These are phyloP conservation scores for Lampris incognitus DNA, from an alignment of 2,113 vertebrate genomes.

Conservation along the genomic window DNA sequence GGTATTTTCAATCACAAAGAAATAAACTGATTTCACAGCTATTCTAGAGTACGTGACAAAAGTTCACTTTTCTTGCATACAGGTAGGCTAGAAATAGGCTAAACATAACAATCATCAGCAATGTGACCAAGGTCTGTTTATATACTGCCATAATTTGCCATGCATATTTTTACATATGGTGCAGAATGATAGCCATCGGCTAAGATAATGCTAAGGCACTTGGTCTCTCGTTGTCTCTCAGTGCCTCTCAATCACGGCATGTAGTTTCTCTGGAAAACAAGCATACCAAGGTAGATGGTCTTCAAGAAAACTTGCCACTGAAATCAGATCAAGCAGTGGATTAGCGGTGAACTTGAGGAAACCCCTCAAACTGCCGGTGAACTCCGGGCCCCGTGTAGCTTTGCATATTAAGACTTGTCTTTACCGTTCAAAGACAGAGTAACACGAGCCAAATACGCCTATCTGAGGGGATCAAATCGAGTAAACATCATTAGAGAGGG, in stretches of 20 bases:
- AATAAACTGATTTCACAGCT: background rate
- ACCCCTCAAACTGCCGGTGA: slow-evolving; percentile 66
- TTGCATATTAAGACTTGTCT: slow-evolving; percentile 43
- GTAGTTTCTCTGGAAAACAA: slow-evolving; percentile 12
- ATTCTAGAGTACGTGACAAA: too few relatives aligned
- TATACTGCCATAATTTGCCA: background rate
- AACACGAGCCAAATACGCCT: slow-evolving; percentile 11
- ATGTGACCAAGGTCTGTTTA: background rate
- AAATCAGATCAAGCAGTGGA: slow-evolving; percentile 66
- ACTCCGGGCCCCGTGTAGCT: slow-evolving; percentile 37
- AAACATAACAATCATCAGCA: background rate
- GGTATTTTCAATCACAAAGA: background rate
- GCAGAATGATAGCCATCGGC: background rate
- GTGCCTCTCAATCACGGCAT: background rate
- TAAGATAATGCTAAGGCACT: background rate
- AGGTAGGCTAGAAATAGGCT: background rate
- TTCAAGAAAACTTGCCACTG: background rate
- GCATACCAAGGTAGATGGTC: slow-evolving; percentile 13
- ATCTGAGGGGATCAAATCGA: slow-evolving; percentile 38
- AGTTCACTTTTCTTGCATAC: too few relatives aligned
- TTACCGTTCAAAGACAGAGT: slow-evolving; percentile 21
- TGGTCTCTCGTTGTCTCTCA: background rate
- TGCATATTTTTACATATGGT: background rate
- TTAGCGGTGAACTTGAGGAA: slow-evolving; percentile 63
- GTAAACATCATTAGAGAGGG: slow-evolving; percentile 53